These are phyloP conservation scores for Zoanthus sansibaricus DNA, from an alignment of 92 coral and sea anemone species.

Conservation along the genomic window DNA sequence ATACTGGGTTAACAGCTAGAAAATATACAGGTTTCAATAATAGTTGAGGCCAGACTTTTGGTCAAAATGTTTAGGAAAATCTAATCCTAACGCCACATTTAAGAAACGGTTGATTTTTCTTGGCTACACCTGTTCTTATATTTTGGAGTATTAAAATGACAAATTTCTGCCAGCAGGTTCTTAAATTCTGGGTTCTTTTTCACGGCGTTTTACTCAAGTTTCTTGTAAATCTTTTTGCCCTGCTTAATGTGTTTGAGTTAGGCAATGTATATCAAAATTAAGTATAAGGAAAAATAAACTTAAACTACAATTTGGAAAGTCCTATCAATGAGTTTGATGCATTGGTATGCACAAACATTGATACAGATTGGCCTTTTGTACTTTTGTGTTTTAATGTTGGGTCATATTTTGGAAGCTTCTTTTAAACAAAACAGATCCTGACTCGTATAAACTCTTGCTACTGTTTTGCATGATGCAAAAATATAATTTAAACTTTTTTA, in stretches of 20 bases:
- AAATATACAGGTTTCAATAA: neutral
- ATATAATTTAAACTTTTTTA: conserved; percentile 6
- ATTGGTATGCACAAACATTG: neutral
- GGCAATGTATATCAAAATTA: neutral
- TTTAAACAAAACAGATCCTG: conserved; percentile 12
- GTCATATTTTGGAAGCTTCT: neutral
- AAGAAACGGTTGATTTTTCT: conserved; percentile 1
- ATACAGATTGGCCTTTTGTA: conserved; percentile 10
- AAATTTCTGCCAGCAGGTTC: conserved; percentile 11
- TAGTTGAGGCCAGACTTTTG: conserved; percentile 8
- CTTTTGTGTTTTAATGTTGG: conserved; percentile 4
- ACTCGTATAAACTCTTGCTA: conserved; percentile 22
- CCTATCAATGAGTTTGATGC: neutral
- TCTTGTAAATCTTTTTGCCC: neutral
- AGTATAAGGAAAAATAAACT: neutral
- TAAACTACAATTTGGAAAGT: conserved; percentile 11
- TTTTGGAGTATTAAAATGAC: conserved; percentile 11
- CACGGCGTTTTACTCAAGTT: conserved; percentile 8
- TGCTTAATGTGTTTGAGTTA: conserved; percentile 5
- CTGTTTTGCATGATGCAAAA: conserved; percentile 15
- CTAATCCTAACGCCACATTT: neutral
- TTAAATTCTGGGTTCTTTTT: neutral
- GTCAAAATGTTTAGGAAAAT: conserved; percentile 5
- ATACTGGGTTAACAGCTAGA: conserved; percentile 11
- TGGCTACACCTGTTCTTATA: neutral